Percentiles rank a stretch among this genome's conserved stretches.
These are phyloP conservation scores for Drosophila orosa DNA, from an alignment of 1,140 invertebrate species.

Conservation along the genomic window DNA sequence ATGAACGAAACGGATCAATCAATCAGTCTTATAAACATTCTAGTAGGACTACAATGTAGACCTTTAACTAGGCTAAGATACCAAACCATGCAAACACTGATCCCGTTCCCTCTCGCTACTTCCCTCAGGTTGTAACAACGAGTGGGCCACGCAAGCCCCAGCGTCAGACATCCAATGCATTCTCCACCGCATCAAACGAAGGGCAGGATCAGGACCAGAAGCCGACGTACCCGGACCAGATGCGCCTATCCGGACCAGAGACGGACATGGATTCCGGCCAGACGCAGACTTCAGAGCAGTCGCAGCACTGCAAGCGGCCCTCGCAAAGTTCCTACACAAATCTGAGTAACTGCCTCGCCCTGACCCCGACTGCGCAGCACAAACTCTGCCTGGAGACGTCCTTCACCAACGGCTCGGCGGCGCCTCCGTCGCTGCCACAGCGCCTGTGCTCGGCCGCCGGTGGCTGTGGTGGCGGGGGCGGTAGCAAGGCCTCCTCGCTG, in stretches of 20 bases:
- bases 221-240: slow-evolving; percentile 1
- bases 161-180: slow-evolving; percentile 85
- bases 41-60: slow-evolving; percentile 29
- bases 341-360: slow-evolving; percentile 70
- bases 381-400: slow-evolving; percentile 90
- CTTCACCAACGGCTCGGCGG: slow-evolving; percentile 87
- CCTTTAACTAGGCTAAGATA: slow-evolving; percentile 6
- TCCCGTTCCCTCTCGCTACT: slow-evolving; percentile 16
- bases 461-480: slow-evolving; percentile 6
- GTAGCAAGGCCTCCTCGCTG: slow-evolving; percentile 84
- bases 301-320: slow-evolving; percentile 37
- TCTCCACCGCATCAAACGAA: slow-evolving; percentile 73
- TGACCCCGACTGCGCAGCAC: slow-evolving; percentile 85
- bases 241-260: slow-evolving; percentile 10
- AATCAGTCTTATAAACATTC: slow-evolving; percentile 19
- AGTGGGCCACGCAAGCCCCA: slow-evolving; percentile 90
- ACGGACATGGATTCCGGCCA: slow-evolving; percentile 16
- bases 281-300: slow-evolving; percentile 3
- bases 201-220: slow-evolving; percentile 61
- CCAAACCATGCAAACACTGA: neutral
- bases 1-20: slow-evolving; percentile 9
- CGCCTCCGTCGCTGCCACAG: neutral
- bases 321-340: slow-evolving; percentile 74
- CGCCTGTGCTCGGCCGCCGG: slow-evolving; percentile 16
- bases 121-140: slow-evolving; percentile 89